These are phyloP conservation scores for Tiliqua scincoides DNA, from an alignment of 2,113 vertebrate genomes.

Conservation along the genomic window DNA sequence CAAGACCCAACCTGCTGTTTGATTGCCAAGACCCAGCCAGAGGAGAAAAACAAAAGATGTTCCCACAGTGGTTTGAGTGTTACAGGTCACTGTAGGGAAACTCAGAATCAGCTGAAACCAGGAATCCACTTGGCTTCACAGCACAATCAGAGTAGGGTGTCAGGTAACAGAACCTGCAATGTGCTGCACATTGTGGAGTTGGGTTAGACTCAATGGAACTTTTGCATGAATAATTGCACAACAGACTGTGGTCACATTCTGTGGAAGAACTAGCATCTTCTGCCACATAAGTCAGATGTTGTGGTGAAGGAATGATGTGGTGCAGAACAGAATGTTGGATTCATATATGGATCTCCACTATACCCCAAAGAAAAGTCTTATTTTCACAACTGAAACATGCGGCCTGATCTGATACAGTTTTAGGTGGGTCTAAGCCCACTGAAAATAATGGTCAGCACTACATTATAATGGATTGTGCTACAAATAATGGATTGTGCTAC, in stretches of 20 bases:
- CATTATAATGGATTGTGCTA: no score
- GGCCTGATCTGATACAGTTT: neutral
- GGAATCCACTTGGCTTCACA: neutral
- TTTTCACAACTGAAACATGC: neutral
- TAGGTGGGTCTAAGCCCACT: no score
- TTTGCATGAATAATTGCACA: neutral
- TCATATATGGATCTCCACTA: neutral
- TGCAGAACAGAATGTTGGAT: no score
- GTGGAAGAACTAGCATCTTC: neutral
- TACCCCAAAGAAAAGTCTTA: neutral
- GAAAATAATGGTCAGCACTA: no score
- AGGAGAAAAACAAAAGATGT: conserved; percentile 40
- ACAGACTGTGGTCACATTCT: neutral
- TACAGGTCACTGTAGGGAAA: neutral
- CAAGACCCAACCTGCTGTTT: conserved; percentile 20
- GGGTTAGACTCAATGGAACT: neutral
- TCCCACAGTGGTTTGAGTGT: conserved; percentile 5
- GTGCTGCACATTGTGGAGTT: neutral
- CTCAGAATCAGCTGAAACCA: neutral
- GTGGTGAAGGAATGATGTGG: neutral
- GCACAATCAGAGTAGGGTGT: neutral
- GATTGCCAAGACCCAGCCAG: conserved; percentile 19
- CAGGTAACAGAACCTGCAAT: conserved; percentile 16
- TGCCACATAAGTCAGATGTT: accelerated
- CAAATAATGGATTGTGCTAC: no score